phyloP scores from a whole-genome alignment of 2,888 invertebrate genomes.

The Campoplex nolae region DNA sequence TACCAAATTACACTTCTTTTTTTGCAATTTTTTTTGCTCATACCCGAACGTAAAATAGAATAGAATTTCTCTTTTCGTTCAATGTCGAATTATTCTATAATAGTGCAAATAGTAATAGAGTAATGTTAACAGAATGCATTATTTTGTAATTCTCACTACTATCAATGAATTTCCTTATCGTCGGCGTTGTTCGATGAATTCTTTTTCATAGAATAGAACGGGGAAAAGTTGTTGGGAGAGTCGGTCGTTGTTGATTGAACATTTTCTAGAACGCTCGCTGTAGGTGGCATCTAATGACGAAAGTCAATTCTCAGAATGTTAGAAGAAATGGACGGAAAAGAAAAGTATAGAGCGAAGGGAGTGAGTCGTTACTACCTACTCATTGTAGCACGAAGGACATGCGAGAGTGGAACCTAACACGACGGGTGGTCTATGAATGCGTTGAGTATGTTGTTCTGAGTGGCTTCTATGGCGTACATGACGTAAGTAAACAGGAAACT shows the following conservation, averaged over 20 bases:
- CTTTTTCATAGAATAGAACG: background rate
- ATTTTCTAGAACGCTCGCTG: constrained; percentile 34
- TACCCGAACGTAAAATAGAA: background rate
- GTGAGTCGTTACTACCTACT: constrained; percentile 34
- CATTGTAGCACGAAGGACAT: constrained; percentile 31
- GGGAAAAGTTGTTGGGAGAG: background rate
- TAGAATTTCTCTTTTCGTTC: background rate
- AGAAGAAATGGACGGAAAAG: constrained; percentile 1
- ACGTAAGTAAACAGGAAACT: constrained; percentile 1
- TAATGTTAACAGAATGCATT: background rate
- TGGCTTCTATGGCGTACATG: constrained; percentile 37
- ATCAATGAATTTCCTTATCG: background rate
- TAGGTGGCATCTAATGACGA: constrained; percentile 37
- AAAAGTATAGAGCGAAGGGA: background rate
- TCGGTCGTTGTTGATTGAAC: constrained; percentile 19
- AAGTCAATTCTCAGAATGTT: constrained; percentile 6
- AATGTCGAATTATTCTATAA: background rate
- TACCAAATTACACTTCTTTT: background rate
- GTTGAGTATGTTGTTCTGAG: constrained; percentile 33
- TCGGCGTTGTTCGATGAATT: background rate
- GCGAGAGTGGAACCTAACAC: constrained; percentile 30
- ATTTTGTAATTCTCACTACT: background rate
- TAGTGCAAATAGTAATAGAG: background rate
- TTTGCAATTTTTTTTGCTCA: background rate
- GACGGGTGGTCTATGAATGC: constrained; percentile 36